Conservation (phyloP, 2,888 invertebrate species). For the Bellardia pandia region DNA sequence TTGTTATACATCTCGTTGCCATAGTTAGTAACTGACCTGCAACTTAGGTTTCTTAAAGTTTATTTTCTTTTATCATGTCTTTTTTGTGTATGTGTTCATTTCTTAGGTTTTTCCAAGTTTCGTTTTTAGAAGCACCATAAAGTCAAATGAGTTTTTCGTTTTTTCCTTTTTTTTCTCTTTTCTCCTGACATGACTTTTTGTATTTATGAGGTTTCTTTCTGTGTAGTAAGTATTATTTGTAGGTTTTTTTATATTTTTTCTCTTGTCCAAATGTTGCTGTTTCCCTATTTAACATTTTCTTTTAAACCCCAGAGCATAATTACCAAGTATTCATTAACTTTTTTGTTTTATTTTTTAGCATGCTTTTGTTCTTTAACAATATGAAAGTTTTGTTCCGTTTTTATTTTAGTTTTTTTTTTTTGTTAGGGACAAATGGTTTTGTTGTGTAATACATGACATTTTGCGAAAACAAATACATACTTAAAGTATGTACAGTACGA, state of each 20-base stretch:
- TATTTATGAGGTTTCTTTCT: constrained; percentile 23
- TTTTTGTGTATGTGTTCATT: background rate
- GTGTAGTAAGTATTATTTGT: constrained; percentile 2
- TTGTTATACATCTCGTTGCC: constrained; percentile 8
- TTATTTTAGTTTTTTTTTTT: constrained; percentile 9
- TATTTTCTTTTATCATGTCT: constrained; percentile 14
- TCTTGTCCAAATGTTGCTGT: constrained; percentile 29
- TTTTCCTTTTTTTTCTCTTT: background rate
- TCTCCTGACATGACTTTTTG: constrained; percentile 32
- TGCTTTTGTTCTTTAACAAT: constrained; percentile 28
- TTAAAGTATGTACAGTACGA: too few species aligned
- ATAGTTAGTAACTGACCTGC: constrained; percentile 43
- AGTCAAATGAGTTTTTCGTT: constrained; percentile 50
- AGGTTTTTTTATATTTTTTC: constrained; percentile 1
- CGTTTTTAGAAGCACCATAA: constrained; percentile 35
- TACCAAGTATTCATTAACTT: constrained; percentile 51
- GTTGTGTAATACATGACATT: constrained; percentile 26
- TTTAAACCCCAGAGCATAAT: constrained; percentile 40
- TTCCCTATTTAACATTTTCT: constrained; percentile 22
- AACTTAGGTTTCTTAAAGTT: constrained; percentile 14
- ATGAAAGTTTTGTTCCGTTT: constrained; percentile 22
- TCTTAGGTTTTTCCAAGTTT: constrained; percentile 7
- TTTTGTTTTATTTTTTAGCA: background rate
- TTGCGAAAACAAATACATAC: constrained; percentile 1
- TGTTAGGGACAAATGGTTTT: constrained; percentile 17